Evolutionary conservation across 2,888 invertebrate genomes (phyloP).

Genomic region (Rugalucina vietnamica): DNA sequence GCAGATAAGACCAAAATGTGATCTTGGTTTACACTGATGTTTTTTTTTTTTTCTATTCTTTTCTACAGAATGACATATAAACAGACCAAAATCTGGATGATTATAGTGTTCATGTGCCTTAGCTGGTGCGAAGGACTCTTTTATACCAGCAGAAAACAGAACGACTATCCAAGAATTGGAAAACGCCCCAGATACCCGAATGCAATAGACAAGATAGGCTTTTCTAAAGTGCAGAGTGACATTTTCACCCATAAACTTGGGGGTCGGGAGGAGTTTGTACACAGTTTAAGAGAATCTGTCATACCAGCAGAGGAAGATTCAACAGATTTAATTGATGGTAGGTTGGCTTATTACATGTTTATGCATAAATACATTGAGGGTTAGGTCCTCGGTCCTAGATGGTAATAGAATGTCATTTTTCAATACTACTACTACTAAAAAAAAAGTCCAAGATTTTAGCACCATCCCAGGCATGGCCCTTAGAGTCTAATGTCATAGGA

Average conservation of each 20-base stretch:
- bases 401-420: too few species aligned
- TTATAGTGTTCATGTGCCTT: not conserved
- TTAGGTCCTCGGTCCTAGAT: too few species aligned
- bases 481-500: too few species aligned
- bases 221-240: not conserved
- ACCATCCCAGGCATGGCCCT: too few species aligned
- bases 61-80: not conserved
- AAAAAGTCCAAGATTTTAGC: too few species aligned
- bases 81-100: not conserved
- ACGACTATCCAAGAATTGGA: conserved; percentile 56
- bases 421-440: too few species aligned
- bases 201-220: not conserved
- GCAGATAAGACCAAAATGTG: too few species aligned
- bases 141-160: conserved; percentile 51
- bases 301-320: not conserved
- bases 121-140: conserved; percentile 27
- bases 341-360: too few species aligned
- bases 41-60: not conserved
- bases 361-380: too few species aligned
- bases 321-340: not conserved
- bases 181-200: conserved; percentile 24
- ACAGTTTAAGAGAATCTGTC: not conserved
- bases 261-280: not conserved
- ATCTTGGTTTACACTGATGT: too few species aligned
- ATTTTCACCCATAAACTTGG: not conserved